A percentile compares a stretch with the other conserved stretches of the same genome.
phyloP scores from a whole-genome alignment of 2,888 invertebrate species.

The Cryptocheilus praepositus region DNA sequence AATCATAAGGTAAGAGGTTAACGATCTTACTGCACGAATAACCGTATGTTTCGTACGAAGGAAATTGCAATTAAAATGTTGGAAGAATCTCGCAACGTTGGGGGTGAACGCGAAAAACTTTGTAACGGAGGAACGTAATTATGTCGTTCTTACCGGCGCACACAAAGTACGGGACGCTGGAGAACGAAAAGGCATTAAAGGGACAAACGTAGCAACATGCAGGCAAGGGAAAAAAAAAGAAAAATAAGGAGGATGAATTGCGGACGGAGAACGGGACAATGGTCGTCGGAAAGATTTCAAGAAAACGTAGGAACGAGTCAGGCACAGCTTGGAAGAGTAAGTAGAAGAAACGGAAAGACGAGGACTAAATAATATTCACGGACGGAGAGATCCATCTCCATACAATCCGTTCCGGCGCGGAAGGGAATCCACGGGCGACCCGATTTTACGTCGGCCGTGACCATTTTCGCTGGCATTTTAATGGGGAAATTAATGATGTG shows the following conservation, averaged over 20 bases:
- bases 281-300: not conserved
- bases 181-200: not conserved
- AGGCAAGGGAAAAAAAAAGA: not conserved
- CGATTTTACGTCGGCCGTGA: too few species aligned
- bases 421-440: not conserved
- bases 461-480: too few species aligned
- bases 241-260: not conserved
- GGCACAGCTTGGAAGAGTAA: constrained; percentile 36
- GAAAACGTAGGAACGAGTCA: constrained; percentile 17
- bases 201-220: not conserved
- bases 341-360: constrained; percentile 27
- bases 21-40: too few species aligned
- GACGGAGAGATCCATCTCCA: constrained; percentile 21
- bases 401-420: constrained; percentile 4
- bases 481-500: too few species aligned
- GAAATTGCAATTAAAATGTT: too few species aligned
- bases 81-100: too few species aligned
- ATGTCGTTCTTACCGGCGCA: too few species aligned
- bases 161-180: not conserved
- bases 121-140: too few species aligned
- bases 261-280: not conserved
- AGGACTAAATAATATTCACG: constrained; percentile 39
- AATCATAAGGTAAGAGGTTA: too few species aligned
- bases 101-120: too few species aligned
- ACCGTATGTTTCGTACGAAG: too few species aligned